Evolutionary conservation across 2,888 invertebrate genomes (phyloP).

Genomic region (Alitta virens): DNA sequence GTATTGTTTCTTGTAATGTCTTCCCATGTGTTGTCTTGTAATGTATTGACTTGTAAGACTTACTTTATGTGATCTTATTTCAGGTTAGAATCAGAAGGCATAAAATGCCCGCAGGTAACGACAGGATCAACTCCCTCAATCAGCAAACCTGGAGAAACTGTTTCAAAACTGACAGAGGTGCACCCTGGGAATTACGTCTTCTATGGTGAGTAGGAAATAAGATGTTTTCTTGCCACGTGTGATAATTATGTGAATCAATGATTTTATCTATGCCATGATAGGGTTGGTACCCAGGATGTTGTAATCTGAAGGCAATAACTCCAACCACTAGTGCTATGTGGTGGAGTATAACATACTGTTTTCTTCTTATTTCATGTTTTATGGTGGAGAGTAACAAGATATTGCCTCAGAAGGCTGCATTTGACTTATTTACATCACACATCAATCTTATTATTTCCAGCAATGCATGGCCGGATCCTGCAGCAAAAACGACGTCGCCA

Average conservation of each 20-base stretch:
- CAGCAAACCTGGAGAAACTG: constrained; percentile 37
- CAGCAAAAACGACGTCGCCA: constrained; percentile 40
- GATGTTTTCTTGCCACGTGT: too few relatives aligned
- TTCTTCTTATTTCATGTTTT: too few relatives aligned
- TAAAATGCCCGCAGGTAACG: constrained; percentile 37
- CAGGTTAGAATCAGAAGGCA: constrained; percentile 36
- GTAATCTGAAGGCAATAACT: too few relatives aligned
- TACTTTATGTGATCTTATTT: background rate
- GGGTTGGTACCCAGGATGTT: too few relatives aligned
- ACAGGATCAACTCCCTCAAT: constrained; percentile 55
- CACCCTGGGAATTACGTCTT: constrained; percentile 57
- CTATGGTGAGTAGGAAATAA: constrained; percentile 39
- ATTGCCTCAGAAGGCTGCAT: too few relatives aligned
- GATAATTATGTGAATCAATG: too few relatives aligned
- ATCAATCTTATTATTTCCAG: too few relatives aligned
- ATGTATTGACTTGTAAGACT: background rate
- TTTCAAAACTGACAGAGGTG: constrained; percentile 46
- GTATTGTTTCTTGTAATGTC: background rate
- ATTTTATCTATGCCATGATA: too few relatives aligned
- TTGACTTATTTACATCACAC: too few relatives aligned
- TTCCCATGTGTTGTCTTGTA: background rate
- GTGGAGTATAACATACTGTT: too few relatives aligned
- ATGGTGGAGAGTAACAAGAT: too few relatives aligned
- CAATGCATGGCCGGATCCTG: constrained; percentile 44
- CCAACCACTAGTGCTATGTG: too few relatives aligned